Base-by-base conservation (phyloP, 30 jellyfish, hydroid and myxozoan species). In the Chironex yamaguchii region DNA sequence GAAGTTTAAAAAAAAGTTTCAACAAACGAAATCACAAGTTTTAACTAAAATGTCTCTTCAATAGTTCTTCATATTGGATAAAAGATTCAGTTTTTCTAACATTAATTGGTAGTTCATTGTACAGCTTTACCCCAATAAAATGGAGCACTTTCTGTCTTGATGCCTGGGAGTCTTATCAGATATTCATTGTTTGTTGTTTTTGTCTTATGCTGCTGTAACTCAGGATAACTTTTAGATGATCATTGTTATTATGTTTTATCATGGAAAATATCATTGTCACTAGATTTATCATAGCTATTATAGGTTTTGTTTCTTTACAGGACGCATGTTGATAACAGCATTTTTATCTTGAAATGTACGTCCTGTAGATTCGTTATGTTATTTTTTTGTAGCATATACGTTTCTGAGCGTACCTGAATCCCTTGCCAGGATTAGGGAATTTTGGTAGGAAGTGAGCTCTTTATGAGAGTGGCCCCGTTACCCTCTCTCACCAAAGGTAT, bases 131-230 rank as follows among this genome's bases (percentile, higher is more conserved):
- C 49, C 86, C 52, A 50, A 72, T 36, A 49, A 24, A 72, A 17
- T 72, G 74, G 74, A 72, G 75, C 72, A 36, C 51, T 22, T 36
- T 71, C 72, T 72, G 86, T 72, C 51, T 25, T 72, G 86, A 72
- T 34, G 22, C 36, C 73, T 49, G 75, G 86, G 20, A 36, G 49
- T 52, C 73, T 72, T 34, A 72, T 72, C 73, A 72, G 51, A 25
- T 2, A 72, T 62, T 62, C 28, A 36, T 36, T 2, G 50, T 62
- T 62, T 23, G 36, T 17, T 62, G 74, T 6, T 62, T 23, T 4
- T 2, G 51, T 62, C 1, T 9, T 62, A 32, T 62, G 74, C 74
- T 62, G 14, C 74, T 9, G 72, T 0, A 58, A 58, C 72, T 58
- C 72, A 13, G 0, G 26, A 21, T 58, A 54, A 34, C 0, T 13